Evolutionary conservation across 2,888 invertebrate species (phyloP), one percentile per base, ranked within the genome.

Genomic region (Thereva unica): DNA sequence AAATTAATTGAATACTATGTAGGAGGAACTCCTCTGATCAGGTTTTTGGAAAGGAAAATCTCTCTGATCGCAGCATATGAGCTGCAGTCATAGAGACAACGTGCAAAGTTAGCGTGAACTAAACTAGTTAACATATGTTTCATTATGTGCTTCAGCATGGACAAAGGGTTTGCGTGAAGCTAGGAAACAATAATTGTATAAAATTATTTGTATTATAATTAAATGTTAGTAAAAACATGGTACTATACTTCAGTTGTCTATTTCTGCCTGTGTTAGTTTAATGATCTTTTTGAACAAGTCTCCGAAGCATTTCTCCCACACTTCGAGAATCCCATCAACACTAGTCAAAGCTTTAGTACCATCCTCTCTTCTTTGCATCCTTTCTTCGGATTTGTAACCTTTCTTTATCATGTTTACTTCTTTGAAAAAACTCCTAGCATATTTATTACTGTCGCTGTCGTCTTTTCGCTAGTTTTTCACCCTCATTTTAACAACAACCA

Each of bases 261-360:
- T n/a, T n/a, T n/a, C n/a, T n/a, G n/a, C n/a, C n/a, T n/a, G n/a
- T n/a, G n/a, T n/a, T n/a, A n/a, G n/a, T n/a, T n/a, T n/a, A n/a
- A n/a, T n/a, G 79, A 96, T 96, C 72, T 93, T 93, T 73, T 98
- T 95, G 76, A 97, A 95, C 12, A 99, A 85, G 83, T 99, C 98
- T 78, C 99, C 97, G 74, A 99, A 95, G 71, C n/a, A n/a, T n/a
- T n/a, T n/a, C n/a, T n/a, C n/a, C n/a, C n/a, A n/a, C n/a, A n/a
- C n/a, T n/a, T n/a, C n/a, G n/a, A n/a, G n/a, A n/a, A n/a, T n/a
- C n/a, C n/a, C n/a, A n/a, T n/a, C n/a, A n/a, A n/a, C n/a, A n/a
- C n/a, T n/a, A n/a, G n/a, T n/a, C n/a, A n/a, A n/a, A n/a, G n/a
- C n/a, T n/a, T n/a, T n/a, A n/a, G n/a, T n/a, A n/a, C n/a, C n/a